Conservation (phyloP, 2,797 vertebrate genomes). For the Natrix natrix region DNA sequence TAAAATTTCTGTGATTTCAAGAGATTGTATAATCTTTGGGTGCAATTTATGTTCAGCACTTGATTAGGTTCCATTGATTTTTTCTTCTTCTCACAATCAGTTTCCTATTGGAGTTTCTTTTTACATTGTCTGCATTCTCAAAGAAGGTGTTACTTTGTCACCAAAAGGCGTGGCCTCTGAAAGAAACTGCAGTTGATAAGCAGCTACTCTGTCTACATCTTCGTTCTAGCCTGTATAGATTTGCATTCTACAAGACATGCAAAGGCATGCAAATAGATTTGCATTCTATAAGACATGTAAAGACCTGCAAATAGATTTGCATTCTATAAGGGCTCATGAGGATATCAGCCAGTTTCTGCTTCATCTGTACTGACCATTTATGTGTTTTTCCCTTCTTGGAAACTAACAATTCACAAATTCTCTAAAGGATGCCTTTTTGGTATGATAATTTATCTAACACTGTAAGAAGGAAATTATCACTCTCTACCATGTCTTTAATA, state of each 20-base stretch:
- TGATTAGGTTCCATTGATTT: not conserved
- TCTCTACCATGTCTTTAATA: not conserved
- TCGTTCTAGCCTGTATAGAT: not conserved
- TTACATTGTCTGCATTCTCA: not conserved
- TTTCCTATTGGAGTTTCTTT: not conserved
- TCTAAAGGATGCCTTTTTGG: not conserved
- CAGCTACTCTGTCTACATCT: not conserved
- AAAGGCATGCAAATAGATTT: not conserved
- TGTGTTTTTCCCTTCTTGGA: not conserved
- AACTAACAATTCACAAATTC: not conserved
- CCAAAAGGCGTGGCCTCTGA: not conserved
- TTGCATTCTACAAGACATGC: not conserved
- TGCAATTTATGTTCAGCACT: not conserved
- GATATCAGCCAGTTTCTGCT: not conserved
- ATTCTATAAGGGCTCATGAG: not conserved
- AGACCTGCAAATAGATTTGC: not conserved
- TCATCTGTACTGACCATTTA: not conserved
- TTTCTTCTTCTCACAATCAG: not conserved
- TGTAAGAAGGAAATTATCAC: not conserved
- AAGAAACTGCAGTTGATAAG: not conserved
- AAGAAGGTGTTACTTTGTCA: not conserved
- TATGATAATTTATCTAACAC: not conserved
- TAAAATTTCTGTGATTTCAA: not conserved
- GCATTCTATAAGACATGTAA: not conserved
- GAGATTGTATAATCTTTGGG: not conserved